Percentiles rank a stretch among this genome's conserved stretches.
These are phyloP conservation scores for Bombus haemorrhoidalis DNA, from an alignment of 1,140 invertebrate species.

Conservation along the genomic window DNA sequence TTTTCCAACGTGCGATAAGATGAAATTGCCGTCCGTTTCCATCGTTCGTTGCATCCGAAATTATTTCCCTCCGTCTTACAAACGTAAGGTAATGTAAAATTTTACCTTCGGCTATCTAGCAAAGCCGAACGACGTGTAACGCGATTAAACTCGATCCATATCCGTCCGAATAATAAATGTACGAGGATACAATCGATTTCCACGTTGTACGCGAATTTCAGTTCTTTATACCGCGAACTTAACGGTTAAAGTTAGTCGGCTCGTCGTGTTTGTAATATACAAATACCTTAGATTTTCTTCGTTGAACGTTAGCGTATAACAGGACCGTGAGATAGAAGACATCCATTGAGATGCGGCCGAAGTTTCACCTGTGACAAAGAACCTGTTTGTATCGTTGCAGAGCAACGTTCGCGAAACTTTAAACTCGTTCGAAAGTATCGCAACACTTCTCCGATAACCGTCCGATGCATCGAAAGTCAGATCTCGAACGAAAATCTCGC, in stretches of 20 bases:
- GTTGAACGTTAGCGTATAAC: neutral
- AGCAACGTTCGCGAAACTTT: constrained; percentile 2
- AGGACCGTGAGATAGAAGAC: neutral
- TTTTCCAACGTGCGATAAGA: neutral
- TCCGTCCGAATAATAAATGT: neutral
- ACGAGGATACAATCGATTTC: neutral
- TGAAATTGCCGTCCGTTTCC: fast-evolving
- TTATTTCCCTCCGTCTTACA: neutral
- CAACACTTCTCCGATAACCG: neutral
- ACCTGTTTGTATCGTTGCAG: constrained; percentile 10
- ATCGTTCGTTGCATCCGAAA: no score
- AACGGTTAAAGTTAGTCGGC: neutral
- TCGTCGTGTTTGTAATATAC: neutral
- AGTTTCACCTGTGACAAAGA: constrained; percentile 8
- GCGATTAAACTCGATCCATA: neutral
- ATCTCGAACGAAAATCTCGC: no score
- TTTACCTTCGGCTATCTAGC: neutral
- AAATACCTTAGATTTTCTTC: neutral
- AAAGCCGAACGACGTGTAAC: neutral
- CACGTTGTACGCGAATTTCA: no score
- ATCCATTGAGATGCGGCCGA: neutral
- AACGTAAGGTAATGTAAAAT: no score
- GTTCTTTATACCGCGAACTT: neutral
- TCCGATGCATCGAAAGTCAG: neutral
- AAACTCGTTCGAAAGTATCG: constrained; percentile 12